Evolutionary conservation across 64 coral and sea anemone species (phyloP).

Genomic region (Montipora foliosa): DNA sequence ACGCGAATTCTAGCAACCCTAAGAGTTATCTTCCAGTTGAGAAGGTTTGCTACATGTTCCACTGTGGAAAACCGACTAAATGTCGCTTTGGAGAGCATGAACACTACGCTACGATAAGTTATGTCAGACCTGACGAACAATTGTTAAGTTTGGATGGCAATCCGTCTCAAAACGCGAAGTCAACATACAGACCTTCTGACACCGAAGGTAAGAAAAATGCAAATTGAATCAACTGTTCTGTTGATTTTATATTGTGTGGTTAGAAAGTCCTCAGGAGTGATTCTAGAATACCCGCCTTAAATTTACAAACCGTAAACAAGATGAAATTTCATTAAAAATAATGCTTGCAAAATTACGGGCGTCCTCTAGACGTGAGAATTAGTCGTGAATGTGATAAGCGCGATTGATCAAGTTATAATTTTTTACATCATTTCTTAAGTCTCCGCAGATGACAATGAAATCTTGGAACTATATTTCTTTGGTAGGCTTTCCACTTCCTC

Average conservation of each 20-base stretch:
- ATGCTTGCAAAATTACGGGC: neutral
- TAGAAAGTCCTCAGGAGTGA: neutral
- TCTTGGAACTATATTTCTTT: neutral
- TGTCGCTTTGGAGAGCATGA: conserved; percentile 54
- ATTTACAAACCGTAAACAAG: no score
- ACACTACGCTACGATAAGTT: conserved; percentile 71
- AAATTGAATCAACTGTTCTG: neutral
- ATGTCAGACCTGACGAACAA: conserved; percentile 42
- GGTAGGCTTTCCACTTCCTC: neutral
- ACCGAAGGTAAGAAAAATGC: neutral
- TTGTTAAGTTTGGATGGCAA: neutral
- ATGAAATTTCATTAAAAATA: neutral
- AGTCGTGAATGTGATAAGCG: neutral
- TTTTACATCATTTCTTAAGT: neutral
- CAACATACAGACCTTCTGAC: neutral
- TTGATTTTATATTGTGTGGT: neutral
- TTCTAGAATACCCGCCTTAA: neutral
- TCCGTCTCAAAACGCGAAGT: neutral
- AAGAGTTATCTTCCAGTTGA: neutral
- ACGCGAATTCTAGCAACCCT: conserved; percentile 30
- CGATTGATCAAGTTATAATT: neutral
- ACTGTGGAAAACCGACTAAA: conserved; percentile 60
- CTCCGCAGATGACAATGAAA: no score
- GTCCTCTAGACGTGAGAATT: no score
- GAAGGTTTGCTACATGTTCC: conserved; percentile 65